A percentile compares a stretch with the other conserved stretches of the same genome.
phyloP scores from a whole-genome alignment of 2,113 vertebrate genomes.

The Notiomystis cincta region DNA sequence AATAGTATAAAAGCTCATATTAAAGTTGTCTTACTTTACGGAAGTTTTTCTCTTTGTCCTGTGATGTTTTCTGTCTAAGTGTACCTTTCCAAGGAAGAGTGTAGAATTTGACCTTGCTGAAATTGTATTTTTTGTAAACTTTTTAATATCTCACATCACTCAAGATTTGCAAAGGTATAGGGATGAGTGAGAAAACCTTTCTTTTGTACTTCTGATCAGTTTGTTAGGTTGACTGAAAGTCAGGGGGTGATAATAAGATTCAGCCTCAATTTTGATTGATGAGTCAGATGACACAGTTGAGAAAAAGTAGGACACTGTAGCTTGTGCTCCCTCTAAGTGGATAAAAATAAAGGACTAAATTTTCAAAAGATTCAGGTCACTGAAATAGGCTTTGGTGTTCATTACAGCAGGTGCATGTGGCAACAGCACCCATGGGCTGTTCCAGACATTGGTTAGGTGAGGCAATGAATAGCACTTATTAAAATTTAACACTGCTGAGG shows the following conservation, averaged over 20 bases:
- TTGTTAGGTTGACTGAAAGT: conserved; percentile 44
- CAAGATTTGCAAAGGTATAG: not conserved
- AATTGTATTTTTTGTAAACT: not conserved
- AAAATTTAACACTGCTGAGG: not conserved
- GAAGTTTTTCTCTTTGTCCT: not conserved
- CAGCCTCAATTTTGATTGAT: conserved; percentile 47
- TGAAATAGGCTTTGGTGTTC: conserved; percentile 42
- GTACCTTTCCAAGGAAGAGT: not conserved
- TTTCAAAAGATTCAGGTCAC: conserved; percentile 55
- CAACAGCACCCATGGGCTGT: conserved; percentile 6
- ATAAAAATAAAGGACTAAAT: conserved; percentile 64
- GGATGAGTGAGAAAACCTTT: not conserved
- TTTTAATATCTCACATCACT: not conserved
- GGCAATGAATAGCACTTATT: not conserved
- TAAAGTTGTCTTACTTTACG: not conserved
- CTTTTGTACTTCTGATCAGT: not conserved
- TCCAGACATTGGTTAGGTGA: not conserved
- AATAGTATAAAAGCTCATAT: not conserved
- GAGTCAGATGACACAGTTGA: conserved; percentile 47
- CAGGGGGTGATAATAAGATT: conserved; percentile 34
- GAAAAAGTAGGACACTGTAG: conserved; percentile 53
- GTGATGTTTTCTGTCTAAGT: not conserved
- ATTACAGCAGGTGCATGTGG: conserved; percentile 28
- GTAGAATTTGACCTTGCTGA: not conserved
- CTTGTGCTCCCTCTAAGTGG: conserved; percentile 9